A percentile compares a stretch with the other conserved stretches of the same genome.
Conservation (phyloP, 1,140 invertebrate species). For the Zaprionus capensis region DNA sequence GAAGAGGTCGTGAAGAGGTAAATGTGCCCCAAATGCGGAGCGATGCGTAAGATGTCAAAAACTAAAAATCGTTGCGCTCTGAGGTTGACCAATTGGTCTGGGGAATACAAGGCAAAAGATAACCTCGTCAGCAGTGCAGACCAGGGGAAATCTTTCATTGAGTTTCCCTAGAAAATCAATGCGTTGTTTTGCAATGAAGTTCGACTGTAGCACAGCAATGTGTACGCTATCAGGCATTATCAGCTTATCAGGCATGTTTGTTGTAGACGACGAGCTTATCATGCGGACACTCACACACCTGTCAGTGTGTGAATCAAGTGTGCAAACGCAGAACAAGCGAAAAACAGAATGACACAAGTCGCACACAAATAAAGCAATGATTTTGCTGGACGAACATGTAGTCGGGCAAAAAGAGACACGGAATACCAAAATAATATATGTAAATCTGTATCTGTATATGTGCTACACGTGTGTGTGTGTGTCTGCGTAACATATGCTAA, state of each 20-base stretch:
- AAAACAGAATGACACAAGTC: slow-evolving; percentile 39
- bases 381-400: slow-evolving; percentile 28
- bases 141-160: neutral
- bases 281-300: slow-evolving; percentile 18
- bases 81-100: slow-evolving; percentile 33
- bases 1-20: slow-evolving; percentile 67
- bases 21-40: slow-evolving; percentile 61
- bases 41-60: slow-evolving; percentile 59
- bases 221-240: slow-evolving; percentile 49
- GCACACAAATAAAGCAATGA: slow-evolving; percentile 42
- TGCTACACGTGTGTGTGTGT: slow-evolving; percentile 11
- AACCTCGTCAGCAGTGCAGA: neutral
- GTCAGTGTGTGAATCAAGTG: slow-evolving; percentile 34
- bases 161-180: neutral
- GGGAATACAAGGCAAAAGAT: neutral
- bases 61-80: slow-evolving; percentile 27
- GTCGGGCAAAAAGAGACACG: slow-evolving; percentile 22
- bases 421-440: slow-evolving; percentile 5
- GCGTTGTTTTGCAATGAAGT: neutral
- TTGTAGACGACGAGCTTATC: slow-evolving; percentile 34
- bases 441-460: slow-evolving; percentile 8
- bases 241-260: slow-evolving; percentile 14
- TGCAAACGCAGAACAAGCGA: slow-evolving; percentile 19
- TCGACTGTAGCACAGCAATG: slow-evolving; percentile 16
- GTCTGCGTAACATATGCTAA: slow-evolving; percentile 37